Evolutionary conservation across 2,797 vertebrate genomes (phyloP).

Genomic region (Rhinogobio ventralis): DNA sequence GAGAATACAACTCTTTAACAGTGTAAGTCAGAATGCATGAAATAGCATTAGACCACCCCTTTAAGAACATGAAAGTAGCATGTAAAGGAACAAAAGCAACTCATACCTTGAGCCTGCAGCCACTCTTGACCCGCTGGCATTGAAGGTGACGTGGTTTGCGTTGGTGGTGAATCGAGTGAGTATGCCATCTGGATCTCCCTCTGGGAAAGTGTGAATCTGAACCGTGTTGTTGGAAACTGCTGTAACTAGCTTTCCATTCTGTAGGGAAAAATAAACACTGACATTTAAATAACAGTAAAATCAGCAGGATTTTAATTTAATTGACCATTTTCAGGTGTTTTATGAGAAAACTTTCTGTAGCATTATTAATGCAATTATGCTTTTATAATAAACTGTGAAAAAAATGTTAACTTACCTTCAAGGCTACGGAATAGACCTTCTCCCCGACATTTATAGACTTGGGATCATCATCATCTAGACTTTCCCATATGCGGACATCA

Average conservation of each 20-base stretch:
- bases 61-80: neutral
- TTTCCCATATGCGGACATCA: conserved; percentile 94
- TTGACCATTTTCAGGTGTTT: neutral
- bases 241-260: conserved; percentile 86
- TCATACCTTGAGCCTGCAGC: conserved; percentile 92
- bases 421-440: conserved; percentile 90
- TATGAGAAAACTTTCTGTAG: neutral
- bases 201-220: conserved; percentile 94
- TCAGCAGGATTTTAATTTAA: neutral
- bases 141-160: conserved; percentile 91
- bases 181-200: conserved; percentile 92
- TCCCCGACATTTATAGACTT: conserved; percentile 95
- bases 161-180: conserved; percentile 93
- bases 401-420: conserved; percentile 81
- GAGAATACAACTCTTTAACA: too few relatives aligned
- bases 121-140: conserved; percentile 79
- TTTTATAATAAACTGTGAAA: neutral
- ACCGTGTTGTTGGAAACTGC: conserved; percentile 92
- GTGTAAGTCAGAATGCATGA: too few relatives aligned
- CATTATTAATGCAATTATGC: neutral
- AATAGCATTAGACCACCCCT: neutral
- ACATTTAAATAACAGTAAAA: conserved; percentile 5
- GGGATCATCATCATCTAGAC: conserved; percentile 94
- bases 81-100: neutral
- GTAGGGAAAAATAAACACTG: conserved; percentile 15